Base-by-base conservation (phyloP, 1,140 invertebrate species). In the Planococcus citri region DNA sequence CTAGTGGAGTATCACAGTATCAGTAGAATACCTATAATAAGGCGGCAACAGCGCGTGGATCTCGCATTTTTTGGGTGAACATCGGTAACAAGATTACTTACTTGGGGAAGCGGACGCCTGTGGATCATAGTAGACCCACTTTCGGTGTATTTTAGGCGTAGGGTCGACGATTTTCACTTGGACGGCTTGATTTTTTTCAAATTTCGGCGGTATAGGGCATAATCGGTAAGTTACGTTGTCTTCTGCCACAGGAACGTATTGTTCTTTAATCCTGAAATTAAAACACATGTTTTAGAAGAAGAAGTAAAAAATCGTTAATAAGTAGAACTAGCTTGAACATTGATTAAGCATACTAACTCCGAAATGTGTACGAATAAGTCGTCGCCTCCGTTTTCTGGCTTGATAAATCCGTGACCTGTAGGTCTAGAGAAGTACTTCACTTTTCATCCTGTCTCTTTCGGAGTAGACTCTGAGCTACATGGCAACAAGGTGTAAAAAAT, bases 281-380 rank as follows among this genome's bases (percentile, higher is more conserved):
- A 70, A 69, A 60, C 68, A 20, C 61, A 57, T 17, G 21, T 70
- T 24, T 22, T n/a, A n/a, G n/a, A n/a, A n/a, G 57, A 22, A 6
- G 60, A 4, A 10, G 22, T 25, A 24, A 10, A 64, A 17, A 6
- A n/a, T 9, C n/a, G n/a, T 60, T 8, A 22, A 9, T 60, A 9
- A n/a, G 6, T 37, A 8, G 33, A 37, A 37, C 33, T 37, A 14
- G 33, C 14, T n/a, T n/a, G 33, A 51, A 51, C 41, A 51, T n/a
- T n/a, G 6, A n/a, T n/a, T 14, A 33, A 33, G 29, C 14, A 25
- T 73, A 83, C 88, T 87, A 84, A 92, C 91, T 94, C 90, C 57
- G 90, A 93, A 76, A 94, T 88, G 78, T 93, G 90, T 64, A 92
- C 85, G 79, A 94, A 93, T 73, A 92, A 78, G 74, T 89, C 85